Base-by-base conservation (phyloP, 2,113 vertebrate genomes). In the Bolborhynchus lineola region DNA sequence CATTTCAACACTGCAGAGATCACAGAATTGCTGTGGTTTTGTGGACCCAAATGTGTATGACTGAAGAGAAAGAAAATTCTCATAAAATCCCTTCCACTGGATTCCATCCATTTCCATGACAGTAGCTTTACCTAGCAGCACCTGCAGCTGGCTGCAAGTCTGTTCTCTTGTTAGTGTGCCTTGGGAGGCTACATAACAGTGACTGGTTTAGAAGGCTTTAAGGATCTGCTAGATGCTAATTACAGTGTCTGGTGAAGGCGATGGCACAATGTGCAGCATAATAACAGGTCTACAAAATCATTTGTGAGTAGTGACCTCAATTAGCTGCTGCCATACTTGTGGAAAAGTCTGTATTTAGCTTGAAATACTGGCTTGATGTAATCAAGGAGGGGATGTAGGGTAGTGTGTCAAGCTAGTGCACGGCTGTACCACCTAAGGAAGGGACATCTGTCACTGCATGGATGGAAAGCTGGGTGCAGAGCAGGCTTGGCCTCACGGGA, bases 371-470 rank as follows among this genome's bases (percentile, higher is more conserved):
- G 25, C 11, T 8, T 20, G 82, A 24, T 14, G 15, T 20, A 17
- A 16, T 44, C 24, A 7, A 3, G 5, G 60, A 24, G 47, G 85
- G 41, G 63, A 15, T 52, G 19, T 44, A 16, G 26, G 4, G 50
- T 19, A 49, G 29, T 1, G 9, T n/a, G 39, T 67, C 5, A 23
- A n/a, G 26, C 28, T 31, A 0, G 1, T n/a, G 31, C 16, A 3
- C 8, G 6, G 62, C 15, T 41, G 49, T 35, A 24, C 7, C 35
- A 18, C 44, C 47, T 52, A 47, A 50, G 4, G 19, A 47, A 21
- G 75, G 52, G 29, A 19, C 11, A 3, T 35, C 79, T 67, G 50
- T 33, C 75, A 4, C 44, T 31, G 46, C 23, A 9, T 6, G 69
- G 46, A 2, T 35, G 60, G 37, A 11, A 17, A 35, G 68, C 31